Conservation (phyloP, 2,888 invertebrate species). For the Acronicta aceris region DNA sequence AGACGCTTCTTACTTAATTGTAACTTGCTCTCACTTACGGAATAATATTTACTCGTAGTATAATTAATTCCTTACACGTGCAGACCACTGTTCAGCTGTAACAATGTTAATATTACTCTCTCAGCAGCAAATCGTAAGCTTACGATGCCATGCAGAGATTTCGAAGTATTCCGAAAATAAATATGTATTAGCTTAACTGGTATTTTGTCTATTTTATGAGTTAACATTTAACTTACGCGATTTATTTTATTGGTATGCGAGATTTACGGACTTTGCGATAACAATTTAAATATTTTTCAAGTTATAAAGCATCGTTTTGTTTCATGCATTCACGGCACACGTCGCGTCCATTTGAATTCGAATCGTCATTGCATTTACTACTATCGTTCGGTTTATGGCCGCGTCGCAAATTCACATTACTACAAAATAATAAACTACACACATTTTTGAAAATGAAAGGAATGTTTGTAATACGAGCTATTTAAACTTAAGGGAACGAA, state of each 20-base stretch:
- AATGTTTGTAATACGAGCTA: conserved; percentile 51
- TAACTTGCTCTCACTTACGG: conserved; percentile 19
- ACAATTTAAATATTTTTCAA: conserved; percentile 62
- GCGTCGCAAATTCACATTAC: conserved; percentile 42
- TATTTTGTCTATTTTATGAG: conserved; percentile 49
- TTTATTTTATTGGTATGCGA: conserved; percentile 62
- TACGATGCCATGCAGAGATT: conserved; percentile 7
- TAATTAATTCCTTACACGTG: conserved; percentile 29
- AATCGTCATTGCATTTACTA: conserved; percentile 62
- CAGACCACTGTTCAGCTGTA: conserved; percentile 7
- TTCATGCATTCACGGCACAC: conserved; percentile 69
- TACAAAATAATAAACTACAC: conserved; percentile 46
- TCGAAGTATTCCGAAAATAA: conserved; percentile 21
- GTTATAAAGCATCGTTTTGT: conserved; percentile 57
- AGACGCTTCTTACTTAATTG: not conserved
- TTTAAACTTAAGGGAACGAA: not conserved
- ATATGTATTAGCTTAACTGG: conserved; percentile 33
- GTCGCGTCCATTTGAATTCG: conserved; percentile 70
- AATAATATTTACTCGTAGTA: conserved; percentile 1
- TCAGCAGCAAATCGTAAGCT: conserved; percentile 1
- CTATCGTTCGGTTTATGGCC: conserved; percentile 62
- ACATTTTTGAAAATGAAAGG: conserved; percentile 57
- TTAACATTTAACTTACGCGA: conserved; percentile 54
- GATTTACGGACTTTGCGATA: conserved; percentile 65
- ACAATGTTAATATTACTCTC: conserved; percentile 10